Base-by-base conservation (phyloP, 1,140 invertebrate species). In the Atta texana region DNA sequence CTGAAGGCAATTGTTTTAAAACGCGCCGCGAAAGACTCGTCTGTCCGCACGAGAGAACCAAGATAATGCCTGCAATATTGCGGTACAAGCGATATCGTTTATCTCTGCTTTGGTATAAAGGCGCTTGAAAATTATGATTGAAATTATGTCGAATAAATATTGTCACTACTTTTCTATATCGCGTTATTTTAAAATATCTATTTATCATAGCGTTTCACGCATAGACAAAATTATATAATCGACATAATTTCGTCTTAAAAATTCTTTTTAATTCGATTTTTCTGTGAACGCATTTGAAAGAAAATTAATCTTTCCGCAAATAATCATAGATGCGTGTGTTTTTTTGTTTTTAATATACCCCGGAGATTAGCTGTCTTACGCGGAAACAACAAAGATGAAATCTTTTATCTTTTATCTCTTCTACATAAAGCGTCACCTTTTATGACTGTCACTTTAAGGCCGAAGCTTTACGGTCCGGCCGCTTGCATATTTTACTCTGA, bases 391-490 rank as follows among this genome's bases (percentile, higher is more conserved):
- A 86, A 81, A 93, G 91, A 92, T 92, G 91, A 89, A 89, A 93
- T 93, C 92, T 91, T 91, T 92, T 89, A 93, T 93, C 92, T 91
- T 91, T 92, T 89, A 91, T 90, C 88, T 91, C 87, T 93, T 87
- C 66, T 88, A 91, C 87, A 88, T 90, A 88, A 92, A 93, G 89
- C 90, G 78, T 55, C 85, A 74, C 87, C 88, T 92, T 92, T 93
- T 93, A 93, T 89, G 92, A 91, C 91, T 89, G 91, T 93, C 92
- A 90, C 92, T 92, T 92, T 91, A 92, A 92, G 87, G 82, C 88
- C 82, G 86, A 89, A 86, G 90, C 91, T 93, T 92, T 92, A 92
- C 90, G 87, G 88, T 75, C 81, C 18, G 71, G 78, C 85, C 76
- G 88, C 89, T 90, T 92, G 91, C 92, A 93, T 92, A 92, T 90